A percentile compares a stretch with the other conserved stretches of the same genome.
Evolutionary conservation across 1,140 invertebrate genomes (phyloP).

Genomic region (Pseudoatta argentina): DNA sequence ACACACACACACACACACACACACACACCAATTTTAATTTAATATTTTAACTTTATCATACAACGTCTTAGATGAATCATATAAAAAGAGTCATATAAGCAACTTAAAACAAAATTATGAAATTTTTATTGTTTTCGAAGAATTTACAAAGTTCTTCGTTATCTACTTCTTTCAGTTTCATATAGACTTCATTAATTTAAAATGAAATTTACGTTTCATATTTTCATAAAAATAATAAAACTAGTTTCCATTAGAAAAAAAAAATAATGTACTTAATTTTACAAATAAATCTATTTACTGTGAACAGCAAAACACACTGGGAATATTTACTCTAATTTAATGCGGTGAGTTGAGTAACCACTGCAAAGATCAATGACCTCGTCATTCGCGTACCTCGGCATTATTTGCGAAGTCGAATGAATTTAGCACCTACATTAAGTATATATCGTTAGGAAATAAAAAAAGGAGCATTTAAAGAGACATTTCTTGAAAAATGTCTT

Average conservation of each 20-base stretch:
- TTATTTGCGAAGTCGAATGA: conserved; percentile 14
- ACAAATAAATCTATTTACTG: conserved; percentile 9
- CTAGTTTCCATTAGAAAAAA: neutral
- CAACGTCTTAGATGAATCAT: neutral
- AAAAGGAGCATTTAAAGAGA: neutral
- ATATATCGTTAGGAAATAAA: neutral
- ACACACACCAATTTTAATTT: neutral
- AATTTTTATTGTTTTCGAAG: neutral
- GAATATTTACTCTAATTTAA: conserved; percentile 30
- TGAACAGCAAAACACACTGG: conserved; percentile 11
- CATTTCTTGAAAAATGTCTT: neutral
- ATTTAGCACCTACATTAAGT: neutral
- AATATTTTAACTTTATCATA: neutral
- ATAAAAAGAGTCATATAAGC: neutral
- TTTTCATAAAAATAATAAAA: neutral
- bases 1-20: neutral
- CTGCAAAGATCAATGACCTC: conserved; percentile 26
- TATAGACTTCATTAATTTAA: neutral
- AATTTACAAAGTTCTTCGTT: neutral
- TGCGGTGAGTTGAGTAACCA: neutral
- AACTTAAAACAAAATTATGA: neutral
- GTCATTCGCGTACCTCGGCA: neutral
- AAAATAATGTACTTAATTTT: neutral
- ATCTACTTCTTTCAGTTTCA: neutral
- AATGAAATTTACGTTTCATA: neutral